Conservation (phyloP, 1,140 invertebrate genomes). For the Ridgeia piscesae region DNA sequence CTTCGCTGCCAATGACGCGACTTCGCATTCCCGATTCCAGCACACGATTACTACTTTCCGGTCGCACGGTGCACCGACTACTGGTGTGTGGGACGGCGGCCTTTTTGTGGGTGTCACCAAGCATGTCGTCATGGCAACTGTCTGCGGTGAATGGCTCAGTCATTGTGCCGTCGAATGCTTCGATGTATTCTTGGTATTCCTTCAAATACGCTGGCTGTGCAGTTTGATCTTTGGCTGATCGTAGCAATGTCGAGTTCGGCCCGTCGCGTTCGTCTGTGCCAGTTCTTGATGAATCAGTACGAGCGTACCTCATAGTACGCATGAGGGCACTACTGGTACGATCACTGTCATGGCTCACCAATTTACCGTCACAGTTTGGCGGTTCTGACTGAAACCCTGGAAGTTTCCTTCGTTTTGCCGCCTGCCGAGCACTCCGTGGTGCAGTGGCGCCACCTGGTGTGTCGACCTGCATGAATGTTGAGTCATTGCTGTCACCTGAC, state of each 20-base stretch:
- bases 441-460: not conserved
- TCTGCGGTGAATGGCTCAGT: conserved; percentile 9
- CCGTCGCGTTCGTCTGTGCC: not conserved
- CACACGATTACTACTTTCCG: not conserved
- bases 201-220: conserved; percentile 9
- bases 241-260: not conserved
- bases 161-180: conserved; percentile 9
- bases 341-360: not conserved
- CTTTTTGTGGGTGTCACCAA: not conserved
- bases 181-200: conserved; percentile 25
- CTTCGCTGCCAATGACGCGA: not conserved
- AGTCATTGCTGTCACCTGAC: not conserved
- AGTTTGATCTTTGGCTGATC: conserved; percentile 2
- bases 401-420: not conserved
- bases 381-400: not conserved
- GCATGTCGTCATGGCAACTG: not conserved
- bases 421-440: not conserved
- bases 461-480: not conserved
- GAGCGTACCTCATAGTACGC: not conserved
- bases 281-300: not conserved
- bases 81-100: too few relatives aligned
- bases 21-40: not conserved
- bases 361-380: not conserved
- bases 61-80: too few relatives aligned
- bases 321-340: not conserved